Base-by-base conservation (phyloP, 2,113 vertebrate genomes). In the Paramisgurnus dabryanus region DNA sequence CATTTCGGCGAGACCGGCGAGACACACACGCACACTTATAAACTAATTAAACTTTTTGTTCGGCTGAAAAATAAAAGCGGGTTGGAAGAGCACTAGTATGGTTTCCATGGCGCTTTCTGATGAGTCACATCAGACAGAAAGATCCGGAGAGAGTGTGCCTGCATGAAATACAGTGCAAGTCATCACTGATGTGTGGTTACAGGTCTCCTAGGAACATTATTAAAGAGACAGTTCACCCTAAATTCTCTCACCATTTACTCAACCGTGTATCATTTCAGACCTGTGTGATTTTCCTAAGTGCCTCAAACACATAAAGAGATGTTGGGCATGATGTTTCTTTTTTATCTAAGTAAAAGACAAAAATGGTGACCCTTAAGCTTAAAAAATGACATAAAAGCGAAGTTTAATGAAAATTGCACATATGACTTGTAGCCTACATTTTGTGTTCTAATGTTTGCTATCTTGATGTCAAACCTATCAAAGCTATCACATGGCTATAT, bases 1-100 rank as follows among this genome's bases (percentile, higher is more conserved):
- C 92, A 93, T 92, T 91, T 90, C 71, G 68, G 53, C 76, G 86
- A 79, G 78, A 88, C 7, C 10, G 45, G 45, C 7, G 45, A 47
- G 55, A 86, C 89, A 88, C 68, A 86, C 64, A 82, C 18, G 71
- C 70, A 87, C 83, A 85, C 81, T 47, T 88, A 83, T 55, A 84
- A 80, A 85, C 83, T 86, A 91, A 88, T 80, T 85, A 83, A 86
- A 87, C 86, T 79, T 74, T 81, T 72, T 73, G 45, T 81, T 81
- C 63, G 7, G 27, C 68, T 78, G 55, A 67, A 77, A 73, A 40
- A 74, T 78, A 49, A 77, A 80, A 80, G 67, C 49, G 58, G 58
- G 39, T 11, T 66, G 43, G 73, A 58, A 75, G 17, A 65, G 39
- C 49, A 73, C 41, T 50, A 57, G 64, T 15, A 4, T 13, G 39